Evolutionary conservation across 2,888 invertebrate genomes (phyloP).

Genomic region (Stenodera caucasica): DNA sequence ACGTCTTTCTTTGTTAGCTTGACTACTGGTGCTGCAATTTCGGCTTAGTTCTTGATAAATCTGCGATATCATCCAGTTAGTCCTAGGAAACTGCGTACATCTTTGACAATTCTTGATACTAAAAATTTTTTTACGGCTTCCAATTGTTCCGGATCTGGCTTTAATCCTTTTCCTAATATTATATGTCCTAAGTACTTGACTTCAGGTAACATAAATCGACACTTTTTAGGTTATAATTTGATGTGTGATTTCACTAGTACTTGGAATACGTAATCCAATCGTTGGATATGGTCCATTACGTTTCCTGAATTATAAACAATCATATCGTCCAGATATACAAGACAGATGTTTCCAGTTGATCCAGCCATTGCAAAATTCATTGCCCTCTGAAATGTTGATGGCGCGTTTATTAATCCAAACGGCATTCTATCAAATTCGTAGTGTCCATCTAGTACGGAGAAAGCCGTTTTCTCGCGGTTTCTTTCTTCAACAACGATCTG

Average conservation of each 20-base stretch:
- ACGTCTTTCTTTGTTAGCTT: background rate
- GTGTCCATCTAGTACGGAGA: background rate
- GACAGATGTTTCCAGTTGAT: constrained; percentile 27
- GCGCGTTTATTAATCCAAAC: no score
- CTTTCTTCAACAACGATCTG: no score
- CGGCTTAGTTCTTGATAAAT: background rate
- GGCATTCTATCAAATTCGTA: background rate
- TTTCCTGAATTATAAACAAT: constrained; percentile 12
- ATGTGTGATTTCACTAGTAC: constrained; percentile 27
- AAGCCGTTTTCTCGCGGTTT: no score
- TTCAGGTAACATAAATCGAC: constrained; percentile 28
- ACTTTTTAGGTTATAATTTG: constrained; percentile 31
- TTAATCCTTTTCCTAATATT: background rate
- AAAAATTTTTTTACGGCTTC: background rate
- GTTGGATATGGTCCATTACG: constrained; percentile 12
- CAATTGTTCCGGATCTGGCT: background rate
- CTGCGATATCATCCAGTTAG: background rate
- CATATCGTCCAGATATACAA: constrained; percentile 37
- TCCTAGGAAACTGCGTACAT: background rate
- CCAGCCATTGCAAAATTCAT: constrained; percentile 35
- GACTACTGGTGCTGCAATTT: background rate
- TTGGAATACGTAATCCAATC: constrained; percentile 16
- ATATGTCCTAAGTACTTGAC: no score
- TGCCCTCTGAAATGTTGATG: constrained; percentile 34
- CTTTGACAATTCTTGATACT: background rate